Base-by-base conservation (phyloP, 2,797 vertebrate genomes). In the Gobio occitaniae region DNA sequence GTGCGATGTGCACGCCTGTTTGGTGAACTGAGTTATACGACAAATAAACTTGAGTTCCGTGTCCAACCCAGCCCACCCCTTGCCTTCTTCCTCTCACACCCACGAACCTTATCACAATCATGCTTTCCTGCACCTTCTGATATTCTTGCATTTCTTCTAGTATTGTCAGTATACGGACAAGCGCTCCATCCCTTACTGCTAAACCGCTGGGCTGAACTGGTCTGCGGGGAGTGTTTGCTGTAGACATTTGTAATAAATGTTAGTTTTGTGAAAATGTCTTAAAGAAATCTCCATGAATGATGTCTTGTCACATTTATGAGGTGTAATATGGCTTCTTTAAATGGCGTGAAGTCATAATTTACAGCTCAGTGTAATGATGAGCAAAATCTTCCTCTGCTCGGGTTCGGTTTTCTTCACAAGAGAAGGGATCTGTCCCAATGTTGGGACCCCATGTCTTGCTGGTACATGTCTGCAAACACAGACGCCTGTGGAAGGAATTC, bases 401-500 rank as follows among this genome's bases (percentile, higher is more conserved):
- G 38, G n/a, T 17, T 72, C 3, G 25, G 47, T 74, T n/a, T 74
- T 74, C 41, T n/a, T 74, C 71, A 48, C 44, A 48, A 48, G 15
- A 0, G 16, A 75, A 75, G 12, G 72, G 72, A 75, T 54, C 72
- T 1, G 16, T 75, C 50, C 47, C 48, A 17, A 52, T 75, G 15
- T 19, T 1, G 72, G 48, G 71, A 74, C 21, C 77, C 77, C 77
- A 79, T 36, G 29, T 79, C 77, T 47, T 47, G 77, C 54, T 44
- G 54, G 32, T 79, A 59, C 77, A 79, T 59, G 56, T 78, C 36
- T 13, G 54, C 56, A 11, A 41, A 19, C 38, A 61, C 29, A n/a
- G 50, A 52, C 21, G 36, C 77, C 50, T 25, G 36, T 41, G 54
- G 77, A 52, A 79, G 54, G 59, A 79, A 56, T n/a, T 79, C 77